A percentile compares a stretch with the other conserved stretches of the same genome.
Evolutionary conservation across 2,113 vertebrate genomes (phyloP).

Genomic region (Nibea coibor): DNA sequence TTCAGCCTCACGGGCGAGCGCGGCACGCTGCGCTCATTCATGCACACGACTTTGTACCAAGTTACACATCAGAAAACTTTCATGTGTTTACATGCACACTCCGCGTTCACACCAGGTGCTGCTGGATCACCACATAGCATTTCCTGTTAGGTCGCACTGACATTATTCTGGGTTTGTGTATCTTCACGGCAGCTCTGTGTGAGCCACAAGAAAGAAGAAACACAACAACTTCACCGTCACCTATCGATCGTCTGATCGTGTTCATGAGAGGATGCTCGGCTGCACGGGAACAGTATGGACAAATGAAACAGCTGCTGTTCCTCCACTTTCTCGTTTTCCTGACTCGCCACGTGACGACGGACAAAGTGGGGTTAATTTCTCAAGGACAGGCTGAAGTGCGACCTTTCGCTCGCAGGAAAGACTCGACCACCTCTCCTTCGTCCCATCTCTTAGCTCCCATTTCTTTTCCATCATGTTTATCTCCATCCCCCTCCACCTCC

Average conservation of each 20-base stretch:
- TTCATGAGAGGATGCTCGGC: too few species aligned
- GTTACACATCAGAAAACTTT: not conserved
- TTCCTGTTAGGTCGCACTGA: too few species aligned
- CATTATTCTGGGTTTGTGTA: too few species aligned
- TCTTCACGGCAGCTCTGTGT: too few species aligned
- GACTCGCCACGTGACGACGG: not conserved
- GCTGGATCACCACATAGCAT: not conserved
- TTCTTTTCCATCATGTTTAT: not conserved
- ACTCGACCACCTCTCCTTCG: not conserved
- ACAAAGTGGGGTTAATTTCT: not conserved
- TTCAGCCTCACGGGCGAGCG: not conserved
- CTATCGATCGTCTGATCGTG: too few species aligned
- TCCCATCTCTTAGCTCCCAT: not conserved
- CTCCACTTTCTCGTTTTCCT: not conserved
- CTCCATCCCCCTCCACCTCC: not conserved
- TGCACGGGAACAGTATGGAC: not conserved
- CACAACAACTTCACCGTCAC: too few species aligned
- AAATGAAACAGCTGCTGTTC: not conserved
- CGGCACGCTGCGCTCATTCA: conserved; percentile 27
- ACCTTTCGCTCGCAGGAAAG: not conserved
- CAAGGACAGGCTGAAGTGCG: not conserved
- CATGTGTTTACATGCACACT: not conserved
- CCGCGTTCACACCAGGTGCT: not conserved
- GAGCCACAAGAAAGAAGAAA: too few species aligned
- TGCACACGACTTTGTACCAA: not conserved